Base-by-base conservation (phyloP, 2,113 vertebrate species). In the Climacteris rufus region DNA sequence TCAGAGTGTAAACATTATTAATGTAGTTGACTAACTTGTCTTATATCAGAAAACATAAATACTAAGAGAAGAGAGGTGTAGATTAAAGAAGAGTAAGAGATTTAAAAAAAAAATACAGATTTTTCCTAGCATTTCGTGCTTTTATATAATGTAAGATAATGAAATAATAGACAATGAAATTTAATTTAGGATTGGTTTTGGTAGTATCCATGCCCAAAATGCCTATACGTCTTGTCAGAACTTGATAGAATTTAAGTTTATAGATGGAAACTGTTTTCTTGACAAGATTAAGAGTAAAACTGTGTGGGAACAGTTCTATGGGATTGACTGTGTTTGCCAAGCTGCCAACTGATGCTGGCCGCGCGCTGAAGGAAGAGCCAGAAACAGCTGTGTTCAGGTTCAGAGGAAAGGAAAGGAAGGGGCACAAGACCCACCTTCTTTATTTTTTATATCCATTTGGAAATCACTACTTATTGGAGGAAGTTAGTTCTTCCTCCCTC, bases 1-100 rank as follows among this genome's bases (percentile, higher is more conserved):
- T 86, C 59, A 53, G n/a, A 74, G 14, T 65, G 40, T 94, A 86
- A 95, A 47, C 40, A 76, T 93, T 87, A 94, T 93, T 96, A 94
- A 97, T 92, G n/a, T 91, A 65, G 22, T 90, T 69, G 37, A 15
- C 63, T 89, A 89, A 87, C 63, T 89, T 85, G 69, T 22, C 49
- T 81, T 56, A 2, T 23, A 35, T 85, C 37, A 88, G 21, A 56
- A 93, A 61, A 10, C 45, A 49, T 74, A 83, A 91, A 97, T 66
- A 83, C 47, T 70, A 33, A 61, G 52, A 15, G 20, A 79, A 65
- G 19, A 56, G 27, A 82, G 35, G 4, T 39, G 11, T 79, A 20
- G 47, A 37, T 14, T 81, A 89, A 87, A 65, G 52, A 83, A 25
- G 9, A 75, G 27, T 4, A 45, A 27, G 59, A 90, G 47, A 91